phyloP scores from a whole-genome alignment of 2,113 vertebrate species.

The Pollachius pollachius region DNA sequence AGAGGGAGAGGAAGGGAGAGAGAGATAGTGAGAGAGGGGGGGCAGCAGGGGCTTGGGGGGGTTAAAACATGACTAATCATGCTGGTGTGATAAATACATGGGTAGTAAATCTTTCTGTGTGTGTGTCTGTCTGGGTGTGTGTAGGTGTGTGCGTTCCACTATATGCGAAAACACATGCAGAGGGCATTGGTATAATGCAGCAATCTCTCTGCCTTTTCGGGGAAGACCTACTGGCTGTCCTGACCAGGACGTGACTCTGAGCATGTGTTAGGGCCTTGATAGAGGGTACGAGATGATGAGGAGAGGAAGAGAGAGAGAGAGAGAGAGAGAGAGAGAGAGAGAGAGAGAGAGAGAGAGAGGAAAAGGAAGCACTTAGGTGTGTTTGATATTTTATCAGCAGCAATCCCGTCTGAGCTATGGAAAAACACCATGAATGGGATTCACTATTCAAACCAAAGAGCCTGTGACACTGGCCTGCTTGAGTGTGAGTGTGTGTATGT shows the following conservation, averaged over 20 bases:
- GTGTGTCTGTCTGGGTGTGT: no score
- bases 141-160: no score
- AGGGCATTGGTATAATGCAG: no score
- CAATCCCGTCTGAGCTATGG: slow-evolving; percentile 60
- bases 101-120: slow-evolving; percentile 35
- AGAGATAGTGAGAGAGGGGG: background rate
- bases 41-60: background rate
- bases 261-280: slow-evolving; percentile 61
- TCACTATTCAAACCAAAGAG: slow-evolving; percentile 23
- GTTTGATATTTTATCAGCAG: slow-evolving; percentile 66
- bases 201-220: no score
- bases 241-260: slow-evolving; percentile 63
- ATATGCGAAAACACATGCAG: no score
- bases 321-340: background rate
- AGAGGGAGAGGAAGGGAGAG: background rate
- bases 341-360: slow-evolving; percentile 13
- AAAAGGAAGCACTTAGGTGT: slow-evolving; percentile 73
- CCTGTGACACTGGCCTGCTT: background rate
- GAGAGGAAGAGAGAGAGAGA: slow-evolving; percentile 8
- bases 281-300: slow-evolving; percentile 59
- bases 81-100: slow-evolving; percentile 15
- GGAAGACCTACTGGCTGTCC: slow-evolving; percentile 50
- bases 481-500: no score
- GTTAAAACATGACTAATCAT: slow-evolving; percentile 33
- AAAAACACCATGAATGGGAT: slow-evolving; percentile 58